Evolutionary conservation across 2,797 vertebrate species (phyloP).

Genomic region (Caiman crocodilus): DNA sequence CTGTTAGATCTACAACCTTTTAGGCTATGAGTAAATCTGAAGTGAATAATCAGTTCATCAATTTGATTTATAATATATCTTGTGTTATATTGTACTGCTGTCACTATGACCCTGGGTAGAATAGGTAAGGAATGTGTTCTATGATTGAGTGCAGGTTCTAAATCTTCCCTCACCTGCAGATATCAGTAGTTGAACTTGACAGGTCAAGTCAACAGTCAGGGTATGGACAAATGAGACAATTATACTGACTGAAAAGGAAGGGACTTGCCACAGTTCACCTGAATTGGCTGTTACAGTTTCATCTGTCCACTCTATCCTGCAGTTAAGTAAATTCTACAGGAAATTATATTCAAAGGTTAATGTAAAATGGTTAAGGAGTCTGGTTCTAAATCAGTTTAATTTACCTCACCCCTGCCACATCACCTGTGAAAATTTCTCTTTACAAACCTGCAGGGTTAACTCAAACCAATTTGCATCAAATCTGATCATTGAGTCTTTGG

Average conservation of each 20-base stretch:
- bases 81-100: neutral
- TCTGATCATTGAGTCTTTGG: neutral
- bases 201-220: neutral
- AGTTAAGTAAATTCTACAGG: neutral
- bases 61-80: neutral
- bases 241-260: too few species aligned
- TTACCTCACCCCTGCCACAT: neutral
- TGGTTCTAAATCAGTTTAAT: neutral
- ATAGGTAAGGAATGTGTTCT: neutral
- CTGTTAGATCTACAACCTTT: neutral
- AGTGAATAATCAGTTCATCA: neutral
- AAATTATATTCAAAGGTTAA: neutral
- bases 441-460: neutral
- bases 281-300: neutral
- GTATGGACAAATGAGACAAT: too few species aligned
- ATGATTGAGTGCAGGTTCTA: neutral
- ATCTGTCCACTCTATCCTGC: neutral
- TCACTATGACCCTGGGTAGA: neutral
- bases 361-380: neutral
- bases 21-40: neutral
- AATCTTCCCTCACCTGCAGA: neutral
- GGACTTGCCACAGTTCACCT: neutral
- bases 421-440: neutral
- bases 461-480: neutral
- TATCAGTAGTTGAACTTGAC: neutral